Evolutionary conservation across 2,888 invertebrate species (phyloP), one percentile per base, ranked within the genome.

Genomic region (Spisula subtruncata): DNA sequence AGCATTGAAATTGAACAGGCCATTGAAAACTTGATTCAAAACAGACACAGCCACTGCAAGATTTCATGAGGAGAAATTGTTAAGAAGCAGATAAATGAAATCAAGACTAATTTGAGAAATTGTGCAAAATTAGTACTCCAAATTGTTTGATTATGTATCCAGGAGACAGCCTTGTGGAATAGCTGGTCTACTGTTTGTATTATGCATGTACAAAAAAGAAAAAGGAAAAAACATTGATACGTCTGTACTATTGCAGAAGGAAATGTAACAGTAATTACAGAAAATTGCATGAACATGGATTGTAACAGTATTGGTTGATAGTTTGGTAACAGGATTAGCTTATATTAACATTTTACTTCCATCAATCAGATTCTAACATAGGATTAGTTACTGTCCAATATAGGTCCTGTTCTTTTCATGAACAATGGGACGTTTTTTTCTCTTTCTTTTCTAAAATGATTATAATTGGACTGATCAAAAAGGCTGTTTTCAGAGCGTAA

Each of bases 351-450:
- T 51, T 51, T 16, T 8, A 12, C 16, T n/a, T 25, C 25, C 5
- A n/a, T 25, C 2, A 6, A 25, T 25, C 32, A 75, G 75, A 75
- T 25, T 35, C 18, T 75, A 75, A 35, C 18, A 32, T 32, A 25
- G 35, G 18, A 75, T 75, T 75, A 75, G 75, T 75, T 75, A 75
- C 75, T 75, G 75, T 75, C 75, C 8, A 2, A 41, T 41, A 41
- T 41, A 41, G 41, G 2, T 41, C 4, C 41, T 41, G 41, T 41
- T 75, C 35, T 66, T 66, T 41, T 66, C 60, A 66, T 66, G 60
- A 66, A 66, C 12, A 51, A 48, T 48, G 48, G 8, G 12, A 48
- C 12, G 48, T 48, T 48, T 48, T 5, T 48, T 48, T 48, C 48
- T 48, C 12, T n/a, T n/a, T n/a, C n/a, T n/a, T n/a, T n/a, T n/a